Evolutionary conservation across 2,113 vertebrate species (phyloP), one percentile per base, ranked within the genome.

Genomic region (Pachycephala philippinensis): DNA sequence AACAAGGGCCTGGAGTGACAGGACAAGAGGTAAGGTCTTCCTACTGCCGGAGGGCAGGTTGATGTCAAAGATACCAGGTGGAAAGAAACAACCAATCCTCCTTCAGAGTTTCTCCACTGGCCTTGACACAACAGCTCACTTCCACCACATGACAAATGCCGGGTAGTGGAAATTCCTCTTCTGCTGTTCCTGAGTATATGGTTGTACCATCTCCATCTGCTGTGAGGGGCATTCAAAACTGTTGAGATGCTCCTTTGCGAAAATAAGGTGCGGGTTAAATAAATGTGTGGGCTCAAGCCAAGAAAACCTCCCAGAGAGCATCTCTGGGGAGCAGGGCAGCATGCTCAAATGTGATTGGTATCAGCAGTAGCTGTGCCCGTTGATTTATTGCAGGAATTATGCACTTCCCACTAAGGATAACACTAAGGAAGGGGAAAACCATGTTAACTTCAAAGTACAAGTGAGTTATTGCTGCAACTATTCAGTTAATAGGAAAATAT

Each of bases 301-400:
- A 57, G 64, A 40, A 75, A 84, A 59, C 14, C 49, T 39, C 61
- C 31, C 2, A 5, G 37, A 33, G 22, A 78, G 15, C 18, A 22
- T 7, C 61, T 70, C 50, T 16, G 31, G 23, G 42, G 50, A 56
- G 53, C 9, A 8, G 35, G 19, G n/a, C 45, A 64, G 54, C 15
- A 3, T 0, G 0, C 13, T 54, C 28, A 49, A 10, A 37, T 1
- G 2, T 1, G 23, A 20, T 39, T 33, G 22, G 3, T 20, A 27
- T 16, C 11, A 0, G 68, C 7, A n/a, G 35, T 10, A 59, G 49
- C 78, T 74, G 39, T 81, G 64, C 39, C 63, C 0, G 0, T 10
- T 42, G 45, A 85, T 65, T 52, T 57, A 80, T 28, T 28, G 71
- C 45, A 45, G 63, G 27, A 56, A 13, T 50, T 52, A 40, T 17